Conservation (phyloP, 2,888 invertebrate genomes). For the Perithous albicinctus region DNA sequence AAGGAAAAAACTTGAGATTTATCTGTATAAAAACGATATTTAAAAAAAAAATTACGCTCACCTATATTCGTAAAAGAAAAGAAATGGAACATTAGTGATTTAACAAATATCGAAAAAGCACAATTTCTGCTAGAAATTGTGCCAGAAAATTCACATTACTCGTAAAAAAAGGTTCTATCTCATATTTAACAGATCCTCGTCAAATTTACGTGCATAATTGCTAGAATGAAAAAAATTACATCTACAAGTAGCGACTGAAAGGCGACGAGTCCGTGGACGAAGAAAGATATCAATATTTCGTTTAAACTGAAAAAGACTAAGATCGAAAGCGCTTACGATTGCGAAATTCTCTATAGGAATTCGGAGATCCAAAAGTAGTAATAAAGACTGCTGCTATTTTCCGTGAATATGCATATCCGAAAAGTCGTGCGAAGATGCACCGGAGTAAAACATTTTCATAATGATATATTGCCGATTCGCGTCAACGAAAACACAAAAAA, state of each 20-base stretch:
- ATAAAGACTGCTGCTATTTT: slow-evolving; percentile 73
- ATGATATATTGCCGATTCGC: too few species aligned
- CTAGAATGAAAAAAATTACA: background rate
- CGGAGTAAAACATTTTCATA: slow-evolving; percentile 13
- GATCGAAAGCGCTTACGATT: background rate
- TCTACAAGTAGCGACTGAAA: background rate
- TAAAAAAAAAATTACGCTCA: too few species aligned
- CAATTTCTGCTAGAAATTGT: too few species aligned
- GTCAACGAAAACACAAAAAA: background rate
- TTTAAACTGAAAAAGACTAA: background rate
- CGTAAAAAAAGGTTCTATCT: too few species aligned
- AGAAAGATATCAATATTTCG: background rate
- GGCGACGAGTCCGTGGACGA: background rate
- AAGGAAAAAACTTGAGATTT: too few species aligned
- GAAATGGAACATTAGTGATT: too few species aligned
- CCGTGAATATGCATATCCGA: slow-evolving; percentile 73
- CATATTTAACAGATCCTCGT: too few species aligned
- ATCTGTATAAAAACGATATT: too few species aligned
- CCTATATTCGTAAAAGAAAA: too few species aligned
- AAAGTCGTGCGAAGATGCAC: slow-evolving; percentile 46
- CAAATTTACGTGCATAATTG: too few species aligned
- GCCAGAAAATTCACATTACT: too few species aligned
- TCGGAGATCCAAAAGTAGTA: slow-evolving; percentile 49
- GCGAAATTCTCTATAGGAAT: slow-evolving; percentile 54
- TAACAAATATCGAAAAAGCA: too few species aligned